Conservation (phyloP, 1,140 invertebrate genomes). For the Andricus grossulariae region DNA sequence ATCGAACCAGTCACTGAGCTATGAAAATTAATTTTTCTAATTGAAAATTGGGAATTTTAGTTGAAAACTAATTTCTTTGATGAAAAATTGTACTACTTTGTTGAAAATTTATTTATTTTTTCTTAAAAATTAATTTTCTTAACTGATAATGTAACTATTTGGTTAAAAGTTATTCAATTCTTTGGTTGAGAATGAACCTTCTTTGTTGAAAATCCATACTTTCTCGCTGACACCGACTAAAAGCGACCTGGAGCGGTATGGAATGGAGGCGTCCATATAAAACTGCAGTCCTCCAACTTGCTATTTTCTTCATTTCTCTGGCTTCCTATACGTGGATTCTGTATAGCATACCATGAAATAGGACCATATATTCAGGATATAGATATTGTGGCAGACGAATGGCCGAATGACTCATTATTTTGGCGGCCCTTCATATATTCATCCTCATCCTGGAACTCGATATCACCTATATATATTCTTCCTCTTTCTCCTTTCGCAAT, state of each 20-base stretch:
- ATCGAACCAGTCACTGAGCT: no score
- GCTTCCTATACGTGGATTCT: conserved; percentile 22
- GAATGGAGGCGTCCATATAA: neutral
- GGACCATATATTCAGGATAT: conserved; percentile 59
- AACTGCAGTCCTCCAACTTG: neutral
- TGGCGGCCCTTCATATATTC: conserved; percentile 60
- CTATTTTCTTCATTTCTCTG: conserved; percentile 37
- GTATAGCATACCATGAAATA: conserved; percentile 43
- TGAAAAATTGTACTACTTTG: no score
- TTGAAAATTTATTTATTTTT: no score
- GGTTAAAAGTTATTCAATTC: no score
- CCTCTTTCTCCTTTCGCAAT: conserved; percentile 44
- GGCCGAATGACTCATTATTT: conserved; percentile 71
- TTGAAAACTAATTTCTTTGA: no score
- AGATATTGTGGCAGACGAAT: conserved; percentile 57
- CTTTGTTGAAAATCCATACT: neutral
- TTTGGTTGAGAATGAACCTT: no score
- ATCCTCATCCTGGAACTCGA: conserved; percentile 48
- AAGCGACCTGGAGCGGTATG: no score
- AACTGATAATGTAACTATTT: no score
- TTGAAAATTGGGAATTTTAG: no score
- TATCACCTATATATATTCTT: conserved; percentile 34
- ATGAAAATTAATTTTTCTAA: no score
- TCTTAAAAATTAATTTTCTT: no score
- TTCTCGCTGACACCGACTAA: no score